These are phyloP conservation scores for Pristis pectinata DNA, from an alignment of 2,797 vertebrate genomes.

Conservation along the genomic window DNA sequence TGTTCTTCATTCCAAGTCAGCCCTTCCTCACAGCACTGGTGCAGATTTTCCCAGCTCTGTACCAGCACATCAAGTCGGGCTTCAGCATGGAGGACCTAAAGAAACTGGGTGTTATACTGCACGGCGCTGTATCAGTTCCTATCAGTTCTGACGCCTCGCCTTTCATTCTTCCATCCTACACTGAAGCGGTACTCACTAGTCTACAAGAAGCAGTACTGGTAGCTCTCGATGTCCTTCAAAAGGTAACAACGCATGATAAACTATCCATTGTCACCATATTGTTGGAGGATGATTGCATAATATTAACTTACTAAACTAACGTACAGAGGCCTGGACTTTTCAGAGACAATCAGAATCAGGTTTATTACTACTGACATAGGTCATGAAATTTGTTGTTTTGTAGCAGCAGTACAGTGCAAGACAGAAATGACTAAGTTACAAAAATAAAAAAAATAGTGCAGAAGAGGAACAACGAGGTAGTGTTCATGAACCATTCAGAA, in stretches of 20 bases:
- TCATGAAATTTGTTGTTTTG: too few relatives aligned
- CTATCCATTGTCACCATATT: too few relatives aligned
- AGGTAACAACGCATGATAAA: conserved; percentile 63
- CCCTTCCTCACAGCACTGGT: conserved; percentile 95
- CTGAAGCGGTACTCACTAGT: conserved; percentile 92
- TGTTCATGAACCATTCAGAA: too few relatives aligned
- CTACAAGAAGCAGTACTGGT: conserved; percentile 94
- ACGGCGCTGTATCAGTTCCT: conserved; percentile 90
- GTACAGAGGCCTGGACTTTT: too few relatives aligned
- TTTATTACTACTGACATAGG: too few relatives aligned
- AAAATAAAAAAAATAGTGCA: too few relatives aligned
- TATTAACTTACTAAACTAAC: too few relatives aligned
- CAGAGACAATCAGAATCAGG: too few relatives aligned
- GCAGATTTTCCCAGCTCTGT: conserved; percentile 95
- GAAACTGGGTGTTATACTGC: conserved; percentile 87
- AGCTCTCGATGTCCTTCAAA: conserved; percentile 90
- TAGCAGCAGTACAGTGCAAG: too few relatives aligned
- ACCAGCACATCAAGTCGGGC: conserved; percentile 90
- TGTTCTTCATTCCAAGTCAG: conserved; percentile 93
- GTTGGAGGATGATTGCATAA: neutral
- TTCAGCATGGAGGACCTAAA: conserved; percentile 95
- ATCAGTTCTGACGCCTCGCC: conserved; percentile 97
- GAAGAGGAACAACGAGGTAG: too few relatives aligned
- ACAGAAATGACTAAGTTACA: too few relatives aligned
- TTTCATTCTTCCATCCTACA: conserved; percentile 95